These are phyloP conservation scores for Labeo rohita DNA, from an alignment of 2,113 vertebrate genomes.

Conservation along the genomic window DNA sequence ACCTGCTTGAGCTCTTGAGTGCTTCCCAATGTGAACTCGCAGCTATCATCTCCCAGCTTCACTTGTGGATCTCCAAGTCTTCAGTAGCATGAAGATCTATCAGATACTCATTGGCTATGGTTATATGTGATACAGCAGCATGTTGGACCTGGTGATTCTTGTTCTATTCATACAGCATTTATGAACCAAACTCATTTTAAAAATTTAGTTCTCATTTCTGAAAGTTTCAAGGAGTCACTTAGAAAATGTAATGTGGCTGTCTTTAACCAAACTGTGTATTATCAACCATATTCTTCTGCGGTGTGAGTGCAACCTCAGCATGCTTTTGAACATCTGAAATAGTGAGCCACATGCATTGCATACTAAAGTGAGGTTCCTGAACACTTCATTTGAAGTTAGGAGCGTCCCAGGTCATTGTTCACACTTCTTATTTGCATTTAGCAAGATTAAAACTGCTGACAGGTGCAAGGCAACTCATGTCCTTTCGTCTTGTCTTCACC, in stretches of 20 bases:
- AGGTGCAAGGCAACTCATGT: neutral
- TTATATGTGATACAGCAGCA: neutral
- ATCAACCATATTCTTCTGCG: neutral
- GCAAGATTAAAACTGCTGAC: neutral
- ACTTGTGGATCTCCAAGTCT: neutral
- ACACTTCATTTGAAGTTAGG: neutral
- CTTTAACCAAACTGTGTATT: neutral
- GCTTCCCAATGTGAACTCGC: constrained; percentile 1
- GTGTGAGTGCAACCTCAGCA: neutral
- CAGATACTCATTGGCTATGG: neutral
- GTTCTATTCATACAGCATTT: neutral
- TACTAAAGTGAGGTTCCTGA: neutral
- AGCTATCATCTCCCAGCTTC: neutral
- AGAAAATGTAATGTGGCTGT: neutral
- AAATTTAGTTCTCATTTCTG: neutral
- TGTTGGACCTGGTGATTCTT: neutral
- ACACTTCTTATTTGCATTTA: neutral
- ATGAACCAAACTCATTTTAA: too few relatives aligned
- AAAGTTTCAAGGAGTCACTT: neutral
- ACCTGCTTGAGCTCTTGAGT: constrained; percentile 22
- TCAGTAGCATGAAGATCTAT: neutral
- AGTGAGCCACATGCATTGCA: neutral
- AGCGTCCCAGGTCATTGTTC: neutral
- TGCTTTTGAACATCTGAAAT: neutral
- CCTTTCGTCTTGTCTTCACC: constrained; percentile 2